Evolutionary conservation across 2,113 vertebrate genomes (phyloP), one percentile per base, ranked within the genome.

Genomic region (Tetrax tetrax): DNA sequence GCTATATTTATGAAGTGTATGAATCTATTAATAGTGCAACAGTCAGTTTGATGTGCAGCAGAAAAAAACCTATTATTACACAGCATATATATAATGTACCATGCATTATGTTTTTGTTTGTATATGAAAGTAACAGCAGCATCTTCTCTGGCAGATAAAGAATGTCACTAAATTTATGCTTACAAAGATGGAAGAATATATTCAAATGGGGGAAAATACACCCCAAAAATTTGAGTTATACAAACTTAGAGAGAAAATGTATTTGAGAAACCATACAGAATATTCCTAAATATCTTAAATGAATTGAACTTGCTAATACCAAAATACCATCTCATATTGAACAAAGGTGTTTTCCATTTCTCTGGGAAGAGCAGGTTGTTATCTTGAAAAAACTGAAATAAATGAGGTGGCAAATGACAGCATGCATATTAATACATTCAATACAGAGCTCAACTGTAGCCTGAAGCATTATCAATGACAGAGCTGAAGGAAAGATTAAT

Each of bases 401-500:
- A 92, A 93, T 75, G 69, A 90, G 19, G 29, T 71, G 33, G 48
- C n/a, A 90, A 93, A 93, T 3, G 81, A 10, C 7, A 75, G 19
- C 50, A 56, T 75, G 56, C n/a, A 71, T 89, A 74, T 70, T 86
- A 94, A 82, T 57, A 33, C 7, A 57, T 31, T 70, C 69, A 75
- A 64, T 22, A 89, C 8, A 93, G 35, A 90, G 28, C 9, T 88
- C 43, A 78, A 12, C 29, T 83, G 60, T 54, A 87, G 25, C 17
- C 56, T 82, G 78, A 95, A 59, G 31, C 48, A 54, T 56, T 71
- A 57, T 57, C 57, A 65, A 2, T 87, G 65, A 56, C 89, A 92
- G 56, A 54, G 11, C 15, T 76, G 61, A 93, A 87, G n/a, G 45
- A 41, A 94, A 96, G 65, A 95, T 96, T 92, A 87, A 87, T 87